These are phyloP conservation scores for Catonia carolina DNA, from an alignment of 2,888 invertebrate species.

Conservation along the genomic window DNA sequence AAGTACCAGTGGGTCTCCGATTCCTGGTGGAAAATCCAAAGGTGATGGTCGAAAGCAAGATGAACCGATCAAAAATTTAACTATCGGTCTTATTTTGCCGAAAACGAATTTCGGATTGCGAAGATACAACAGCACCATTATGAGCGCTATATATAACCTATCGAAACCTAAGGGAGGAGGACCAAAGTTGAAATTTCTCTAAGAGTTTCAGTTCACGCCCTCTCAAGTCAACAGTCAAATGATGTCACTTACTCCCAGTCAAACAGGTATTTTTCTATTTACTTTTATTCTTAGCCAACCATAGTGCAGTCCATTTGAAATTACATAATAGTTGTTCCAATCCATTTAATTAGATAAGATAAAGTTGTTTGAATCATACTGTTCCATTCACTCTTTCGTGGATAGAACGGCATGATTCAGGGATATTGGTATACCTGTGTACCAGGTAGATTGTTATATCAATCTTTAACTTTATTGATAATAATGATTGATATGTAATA, in stretches of 20 bases:
- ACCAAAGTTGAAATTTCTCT: slow-evolving; percentile 50
- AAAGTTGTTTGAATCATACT: too few species aligned
- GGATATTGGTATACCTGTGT: too few species aligned
- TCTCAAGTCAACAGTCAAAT: slow-evolving; percentile 57
- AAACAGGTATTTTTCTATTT: slow-evolving; percentile 51
- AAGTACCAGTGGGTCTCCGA: slow-evolving; percentile 16
- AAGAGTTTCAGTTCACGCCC: slow-evolving; percentile 56
- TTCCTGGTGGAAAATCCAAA: slow-evolving; percentile 12
- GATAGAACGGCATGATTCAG: too few species aligned
- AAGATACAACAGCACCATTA: slow-evolving; percentile 60
- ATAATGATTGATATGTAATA: too few species aligned
- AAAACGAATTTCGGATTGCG: slow-evolving; percentile 67
- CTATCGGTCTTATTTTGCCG: slow-evolving; percentile 67
- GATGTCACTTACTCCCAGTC: slow-evolving; percentile 66
- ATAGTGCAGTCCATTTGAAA: too few species aligned
- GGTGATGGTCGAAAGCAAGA: too few species aligned
- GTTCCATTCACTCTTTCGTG: too few species aligned
- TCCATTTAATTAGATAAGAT: too few species aligned
- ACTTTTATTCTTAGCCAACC: too few species aligned
- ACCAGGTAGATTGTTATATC: too few species aligned
- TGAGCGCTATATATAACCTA: slow-evolving; percentile 53
- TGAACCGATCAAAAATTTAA: slow-evolving; percentile 37
- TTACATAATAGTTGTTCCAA: too few species aligned
- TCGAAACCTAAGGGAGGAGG: slow-evolving; percentile 53
- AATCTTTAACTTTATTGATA: too few species aligned